Evolutionary conservation across 1,140 invertebrate species (phyloP).

Genomic region (Condylostylus longicornis): DNA sequence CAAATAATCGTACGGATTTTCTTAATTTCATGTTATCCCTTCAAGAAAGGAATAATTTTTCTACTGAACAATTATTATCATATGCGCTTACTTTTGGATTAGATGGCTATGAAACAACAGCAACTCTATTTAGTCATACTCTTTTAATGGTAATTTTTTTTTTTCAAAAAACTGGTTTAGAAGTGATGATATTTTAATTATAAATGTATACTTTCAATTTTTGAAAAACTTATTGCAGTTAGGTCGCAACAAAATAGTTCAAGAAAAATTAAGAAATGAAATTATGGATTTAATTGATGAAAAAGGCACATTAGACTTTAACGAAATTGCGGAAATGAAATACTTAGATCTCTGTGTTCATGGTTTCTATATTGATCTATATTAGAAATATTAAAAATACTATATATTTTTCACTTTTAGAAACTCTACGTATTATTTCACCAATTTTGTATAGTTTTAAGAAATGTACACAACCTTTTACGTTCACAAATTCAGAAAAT

Average conservation of each 20-base stretch:
- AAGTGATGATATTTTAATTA: not conserved
- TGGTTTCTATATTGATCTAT: not conserved
- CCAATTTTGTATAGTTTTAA: not conserved
- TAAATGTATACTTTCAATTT: not conserved
- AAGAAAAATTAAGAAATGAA: constrained; percentile 42
- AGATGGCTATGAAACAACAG: constrained; percentile 6
- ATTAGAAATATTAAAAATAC: not conserved
- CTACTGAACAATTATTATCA: not conserved
- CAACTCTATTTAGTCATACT: not conserved
- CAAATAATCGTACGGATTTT: constrained; percentile 15
- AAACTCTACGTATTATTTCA: constrained; percentile 6
- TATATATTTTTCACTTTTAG: constrained; percentile 7
- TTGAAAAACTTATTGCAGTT: constrained; percentile 22
- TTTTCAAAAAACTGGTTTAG: not conserved
- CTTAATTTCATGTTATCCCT: constrained; percentile 16
- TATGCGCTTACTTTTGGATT: constrained; percentile 22
- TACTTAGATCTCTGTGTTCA: constrained; percentile 6
- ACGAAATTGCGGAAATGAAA: not conserved
- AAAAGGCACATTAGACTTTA: not conserved
- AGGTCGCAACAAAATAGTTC: constrained; percentile 36
- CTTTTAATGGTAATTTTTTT: constrained; percentile 5
- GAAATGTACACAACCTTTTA: constrained; percentile 5
- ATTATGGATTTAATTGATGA: constrained; percentile 16
- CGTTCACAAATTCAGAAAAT: constrained; percentile 3
- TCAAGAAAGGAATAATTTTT: constrained; percentile 13